phyloP scores from a whole-genome alignment of 2,888 invertebrate species.

The Mimumesa dahlbomi region DNA sequence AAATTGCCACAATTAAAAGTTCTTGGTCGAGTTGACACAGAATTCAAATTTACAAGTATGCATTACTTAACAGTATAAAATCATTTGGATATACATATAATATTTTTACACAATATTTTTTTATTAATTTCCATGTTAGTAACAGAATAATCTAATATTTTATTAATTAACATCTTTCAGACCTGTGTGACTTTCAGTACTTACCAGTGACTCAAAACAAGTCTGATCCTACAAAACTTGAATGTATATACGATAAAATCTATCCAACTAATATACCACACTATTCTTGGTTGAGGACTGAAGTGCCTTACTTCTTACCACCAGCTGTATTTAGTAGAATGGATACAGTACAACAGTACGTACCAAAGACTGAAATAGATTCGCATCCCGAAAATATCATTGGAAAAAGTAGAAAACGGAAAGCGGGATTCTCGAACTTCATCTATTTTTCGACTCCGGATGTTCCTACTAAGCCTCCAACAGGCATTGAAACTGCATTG shows the following conservation, averaged over 20 bases:
- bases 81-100: no score
- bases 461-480: slow-evolving; percentile 85
- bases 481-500: slow-evolving; percentile 82
- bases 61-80: slow-evolving; percentile 48
- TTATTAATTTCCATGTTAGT: no score
- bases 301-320: slow-evolving; percentile 85
- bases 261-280: slow-evolving; percentile 83
- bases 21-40: slow-evolving; percentile 83
- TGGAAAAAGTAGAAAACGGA: slow-evolving; percentile 82
- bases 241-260: slow-evolving; percentile 85
- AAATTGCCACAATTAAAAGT: slow-evolving; percentile 80
- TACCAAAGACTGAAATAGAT: slow-evolving; percentile 73
- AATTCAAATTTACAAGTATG: slow-evolving; percentile 86
- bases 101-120: no score
- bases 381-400: slow-evolving; percentile 78
- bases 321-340: slow-evolving; percentile 90
- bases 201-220: slow-evolving; percentile 85
- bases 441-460: slow-evolving; percentile 84
- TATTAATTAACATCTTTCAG: slow-evolving; percentile 81
- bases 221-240: slow-evolving; percentile 78
- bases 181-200: slow-evolving; percentile 95
- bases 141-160: no score
- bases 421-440: slow-evolving; percentile 84
- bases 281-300: slow-evolving; percentile 83
- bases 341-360: slow-evolving; percentile 82